Percentiles rank a stretch among this genome's conserved stretches.
Conservation (phyloP, 1,140 invertebrate genomes). For the Pseudoatta argentina region DNA sequence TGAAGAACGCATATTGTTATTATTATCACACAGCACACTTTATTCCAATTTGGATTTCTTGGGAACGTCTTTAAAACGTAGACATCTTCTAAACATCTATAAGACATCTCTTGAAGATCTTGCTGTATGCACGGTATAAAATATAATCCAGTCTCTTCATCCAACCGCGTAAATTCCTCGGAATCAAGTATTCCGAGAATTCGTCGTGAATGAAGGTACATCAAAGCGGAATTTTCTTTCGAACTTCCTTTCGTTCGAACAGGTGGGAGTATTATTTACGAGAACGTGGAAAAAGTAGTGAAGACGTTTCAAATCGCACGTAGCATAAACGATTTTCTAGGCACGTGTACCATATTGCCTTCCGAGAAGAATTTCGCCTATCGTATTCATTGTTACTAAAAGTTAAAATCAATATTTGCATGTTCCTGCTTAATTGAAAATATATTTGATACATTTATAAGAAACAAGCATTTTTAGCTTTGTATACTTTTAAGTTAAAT, state of each 20-base stretch:
- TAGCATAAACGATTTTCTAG: neutral
- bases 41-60: no score
- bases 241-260: neutral
- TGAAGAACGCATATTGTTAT: neutral
- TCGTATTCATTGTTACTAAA: neutral
- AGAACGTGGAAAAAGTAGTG: slow-evolving; percentile 17
- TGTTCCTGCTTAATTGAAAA: neutral
- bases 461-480: neutral
- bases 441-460: neutral
- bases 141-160: neutral
- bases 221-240: neutral
- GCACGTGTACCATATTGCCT: neutral
- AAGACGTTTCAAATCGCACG: neutral
- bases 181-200: neutral
- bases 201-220: neutral
- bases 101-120: no score
- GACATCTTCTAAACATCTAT: no score
- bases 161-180: neutral
- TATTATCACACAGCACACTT: neutral
- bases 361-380: slow-evolving; percentile 17
- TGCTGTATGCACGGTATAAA: neutral
- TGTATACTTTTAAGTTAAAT: neutral
- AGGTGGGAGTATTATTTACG: slow-evolving; percentile 11
- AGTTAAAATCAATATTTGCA: neutral
- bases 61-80: no score